Evolutionary conservation across 1,140 invertebrate species (phyloP).

Genomic region (Chelonus insularis): DNA sequence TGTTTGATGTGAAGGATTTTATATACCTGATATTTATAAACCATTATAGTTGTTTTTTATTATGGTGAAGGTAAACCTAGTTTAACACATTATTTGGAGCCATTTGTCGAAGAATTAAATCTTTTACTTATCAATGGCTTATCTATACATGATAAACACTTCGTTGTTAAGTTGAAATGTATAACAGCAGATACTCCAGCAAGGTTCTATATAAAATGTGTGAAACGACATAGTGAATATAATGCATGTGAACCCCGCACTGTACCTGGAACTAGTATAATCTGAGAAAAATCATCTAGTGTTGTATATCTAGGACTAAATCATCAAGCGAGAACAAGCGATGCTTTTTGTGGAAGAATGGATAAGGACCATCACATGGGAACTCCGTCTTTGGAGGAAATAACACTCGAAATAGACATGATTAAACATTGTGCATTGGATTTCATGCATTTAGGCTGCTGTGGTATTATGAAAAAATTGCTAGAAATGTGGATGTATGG

Average conservation of each 20-base stretch:
- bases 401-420: slow-evolving; percentile 20
- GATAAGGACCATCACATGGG: slow-evolving; percentile 22
- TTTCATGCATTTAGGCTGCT: slow-evolving; percentile 24
- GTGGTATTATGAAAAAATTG: slow-evolving; percentile 24
- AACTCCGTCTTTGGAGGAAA: slow-evolving; percentile 7
- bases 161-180: slow-evolving; percentile 1
- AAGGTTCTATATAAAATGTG: slow-evolving; percentile 10
- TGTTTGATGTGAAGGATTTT: slow-evolving; percentile 9
- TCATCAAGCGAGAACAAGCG: slow-evolving; percentile 5
- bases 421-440: slow-evolving; percentile 11
- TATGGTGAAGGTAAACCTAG: slow-evolving; percentile 9
- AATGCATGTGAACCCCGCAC: background rate
- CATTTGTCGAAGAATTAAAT: slow-evolving; percentile 22
- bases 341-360: slow-evolving; percentile 5
- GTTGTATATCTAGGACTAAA: background rate
- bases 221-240: slow-evolving; percentile 8
- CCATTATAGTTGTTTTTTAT: slow-evolving; percentile 15
- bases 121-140: slow-evolving; percentile 10
- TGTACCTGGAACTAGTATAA: background rate
- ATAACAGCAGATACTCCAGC: slow-evolving; percentile 18
- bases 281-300: background rate
- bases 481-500: slow-evolving; percentile 15
- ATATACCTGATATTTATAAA: slow-evolving; percentile 15
- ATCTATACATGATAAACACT: slow-evolving; percentile 4
- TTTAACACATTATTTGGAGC: slow-evolving; percentile 9